Base-by-base conservation (phyloP, 1,140 invertebrate genomes). In the Phortica variegata region DNA sequence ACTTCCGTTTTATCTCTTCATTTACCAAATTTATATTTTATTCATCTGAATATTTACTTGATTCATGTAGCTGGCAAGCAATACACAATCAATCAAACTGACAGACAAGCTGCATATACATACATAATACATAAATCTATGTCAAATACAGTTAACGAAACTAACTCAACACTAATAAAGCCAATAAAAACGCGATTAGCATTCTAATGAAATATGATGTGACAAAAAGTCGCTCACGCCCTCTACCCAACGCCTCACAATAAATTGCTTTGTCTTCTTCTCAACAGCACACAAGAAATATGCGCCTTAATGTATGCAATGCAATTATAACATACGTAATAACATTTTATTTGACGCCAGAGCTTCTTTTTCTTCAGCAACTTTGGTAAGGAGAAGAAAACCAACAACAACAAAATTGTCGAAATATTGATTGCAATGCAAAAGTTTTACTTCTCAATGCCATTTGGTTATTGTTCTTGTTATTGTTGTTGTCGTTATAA, bases 131-230 rank as follows among this genome's bases (percentile, higher is more conserved):
- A n/a, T n/a, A n/a, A n/a, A n/a, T n/a, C n/a, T n/a, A n/a, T n/a
- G n/a, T n/a, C n/a, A n/a, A n/a, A n/a, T n/a, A n/a, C n/a, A n/a
- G 32, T 21, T 23, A 17, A 19, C 32, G 42, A 49, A 46, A 51
- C n/a, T n/a, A n/a, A 46, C 36, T 47, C 26, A 32, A 42, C 15
- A n/a, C n/a, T n/a, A n/a, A n/a, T n/a, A n/a, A n/a, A n/a, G n/a
- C n/a, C n/a, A 45, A 48, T 42, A 34, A 49, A 53, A 53, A 51
- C 40, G n/a, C 52, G 34, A 60, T 60, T 56, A 60, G 48, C 58
- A 60, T 60, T 52, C 47, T 56, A 56, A 60, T 60, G 38, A 60
- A 56, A 47, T 56, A 52, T 60, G 43, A 33, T 19, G 48, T 33
- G 42, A 34, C 33, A 54, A 42, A 49, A 43, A 34, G 43, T 33